phyloP scores from a whole-genome alignment of 2,797 vertebrate species.

The Pantherophis vulpinus region DNA sequence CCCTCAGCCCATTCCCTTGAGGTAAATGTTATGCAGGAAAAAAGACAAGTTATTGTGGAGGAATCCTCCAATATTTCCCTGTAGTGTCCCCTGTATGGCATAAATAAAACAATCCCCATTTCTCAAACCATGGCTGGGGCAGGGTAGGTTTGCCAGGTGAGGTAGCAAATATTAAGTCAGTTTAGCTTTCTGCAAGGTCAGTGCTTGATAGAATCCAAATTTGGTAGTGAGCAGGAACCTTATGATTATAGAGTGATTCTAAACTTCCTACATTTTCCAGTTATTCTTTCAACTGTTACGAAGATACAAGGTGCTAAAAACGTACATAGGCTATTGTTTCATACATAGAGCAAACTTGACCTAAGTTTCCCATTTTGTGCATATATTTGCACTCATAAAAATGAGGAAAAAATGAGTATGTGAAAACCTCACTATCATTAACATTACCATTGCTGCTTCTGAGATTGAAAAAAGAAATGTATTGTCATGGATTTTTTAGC shows the following conservation, averaged over 20 bases:
- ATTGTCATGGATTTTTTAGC: conserved; percentile 60
- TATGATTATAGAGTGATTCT: too few species aligned
- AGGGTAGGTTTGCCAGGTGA: neutral
- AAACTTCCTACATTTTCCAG: rapidly evolving
- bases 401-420: neutral
- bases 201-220: neutral
- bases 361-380: neutral
- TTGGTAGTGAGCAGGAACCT: neutral
- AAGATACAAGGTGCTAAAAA: neutral
- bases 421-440: neutral
- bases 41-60: neutral
- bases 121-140: neutral
- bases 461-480: conserved; percentile 35
- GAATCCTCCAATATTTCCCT: neutral
- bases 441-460: neutral
- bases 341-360: neutral
- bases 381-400: neutral
- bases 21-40: neutral
- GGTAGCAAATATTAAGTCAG: neutral
- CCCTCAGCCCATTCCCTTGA: neutral
- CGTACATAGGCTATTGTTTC: neutral
- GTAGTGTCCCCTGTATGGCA: neutral
- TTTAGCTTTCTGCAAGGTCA: neutral
- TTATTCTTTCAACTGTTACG: neutral
- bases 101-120: neutral